Evolutionary conservation across 2,113 vertebrate genomes (phyloP), one percentile per base, ranked within the genome.

Genomic region (Pelobates fuscus): DNA sequence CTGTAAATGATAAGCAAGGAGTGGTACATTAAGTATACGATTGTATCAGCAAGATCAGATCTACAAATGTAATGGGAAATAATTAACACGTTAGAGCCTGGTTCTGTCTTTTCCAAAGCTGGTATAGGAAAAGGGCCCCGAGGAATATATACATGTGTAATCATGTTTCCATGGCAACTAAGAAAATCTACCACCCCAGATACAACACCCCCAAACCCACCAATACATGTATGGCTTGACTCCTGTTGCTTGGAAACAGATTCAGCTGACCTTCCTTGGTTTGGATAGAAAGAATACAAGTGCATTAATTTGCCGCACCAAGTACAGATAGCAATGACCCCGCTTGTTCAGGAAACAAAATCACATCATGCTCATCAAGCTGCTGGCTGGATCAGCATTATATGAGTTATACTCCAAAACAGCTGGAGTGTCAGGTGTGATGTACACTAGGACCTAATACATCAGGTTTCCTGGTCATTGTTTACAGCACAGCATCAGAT

Each of bases 231-330:
- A 26, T 44, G 41, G 64, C 24, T 14, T 71, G 43, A 25, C 26
- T 60, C 21, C 23, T 61, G 73, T 77, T 77, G 65, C 73, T 23
- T 77, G 43, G 73, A 66, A 68, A 77, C 73, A 59, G 27, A 49
- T 49, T 67, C 41, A 15, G 43, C 43, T 46, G 64, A 67, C 54
- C 55, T 57, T 67, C 55, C 46, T 26, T 67, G 15, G 26, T 67
- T 1, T 49, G 26, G 29, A 66, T 27, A 5, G 32, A 60, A 46
- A 55, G 62, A 67, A 29, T 59, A 61, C 23, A 8, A 18, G 62
- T 5, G 23, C 64, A 26, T 55, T 59, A 67, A 57, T 44, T 30
- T 21, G 63, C 62, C 23, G 4, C 17, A 55, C 52, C 52, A 55
- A n/a, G 20, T 23, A 49, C 17, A 49, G 11, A 18, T 17, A 49